Percentiles rank a stretch among this genome's conserved stretches.
phyloP scores from a whole-genome alignment of 2,113 vertebrate species.

The Tetrax tetrax region DNA sequence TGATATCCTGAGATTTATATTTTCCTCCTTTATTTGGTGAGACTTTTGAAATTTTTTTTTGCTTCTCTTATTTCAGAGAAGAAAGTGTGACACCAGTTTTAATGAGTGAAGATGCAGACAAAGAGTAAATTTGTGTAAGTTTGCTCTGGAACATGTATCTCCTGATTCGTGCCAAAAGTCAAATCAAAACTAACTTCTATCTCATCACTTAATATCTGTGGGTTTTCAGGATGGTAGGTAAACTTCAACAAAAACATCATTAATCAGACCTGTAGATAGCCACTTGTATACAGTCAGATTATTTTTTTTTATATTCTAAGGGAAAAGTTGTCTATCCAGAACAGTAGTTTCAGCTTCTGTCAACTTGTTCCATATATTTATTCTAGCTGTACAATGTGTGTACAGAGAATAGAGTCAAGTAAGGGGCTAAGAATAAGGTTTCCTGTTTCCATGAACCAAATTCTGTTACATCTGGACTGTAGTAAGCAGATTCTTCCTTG shows the following conservation, averaged over 20 bases:
- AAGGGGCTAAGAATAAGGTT: not conserved
- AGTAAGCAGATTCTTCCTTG: not conserved
- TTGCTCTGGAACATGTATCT: not conserved
- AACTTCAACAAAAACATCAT: not conserved
- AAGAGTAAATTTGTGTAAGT: not conserved
- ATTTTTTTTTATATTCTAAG: rapidly evolving
- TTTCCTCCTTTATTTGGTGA: not conserved
- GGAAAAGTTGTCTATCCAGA: rapidly evolving
- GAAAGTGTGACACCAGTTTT: not conserved
- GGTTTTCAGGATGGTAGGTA: not conserved
- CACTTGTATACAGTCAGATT: not conserved
- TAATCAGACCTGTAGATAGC: not conserved
- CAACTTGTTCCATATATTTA: not conserved
- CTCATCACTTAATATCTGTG: not conserved
- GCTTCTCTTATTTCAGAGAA: not conserved
- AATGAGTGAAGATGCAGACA: not conserved
- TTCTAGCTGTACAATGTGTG: not conserved
- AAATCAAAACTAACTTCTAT: not conserved
- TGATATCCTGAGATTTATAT: not conserved
- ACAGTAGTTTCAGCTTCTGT: not conserved
- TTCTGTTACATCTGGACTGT: not conserved
- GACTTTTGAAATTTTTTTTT: not conserved
- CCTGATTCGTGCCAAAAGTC: not conserved
- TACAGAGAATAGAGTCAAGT: not conserved
- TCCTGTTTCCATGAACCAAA: not conserved